Conservation (phyloP, 2,113 vertebrate genomes). For the Charadrius vociferus region DNA sequence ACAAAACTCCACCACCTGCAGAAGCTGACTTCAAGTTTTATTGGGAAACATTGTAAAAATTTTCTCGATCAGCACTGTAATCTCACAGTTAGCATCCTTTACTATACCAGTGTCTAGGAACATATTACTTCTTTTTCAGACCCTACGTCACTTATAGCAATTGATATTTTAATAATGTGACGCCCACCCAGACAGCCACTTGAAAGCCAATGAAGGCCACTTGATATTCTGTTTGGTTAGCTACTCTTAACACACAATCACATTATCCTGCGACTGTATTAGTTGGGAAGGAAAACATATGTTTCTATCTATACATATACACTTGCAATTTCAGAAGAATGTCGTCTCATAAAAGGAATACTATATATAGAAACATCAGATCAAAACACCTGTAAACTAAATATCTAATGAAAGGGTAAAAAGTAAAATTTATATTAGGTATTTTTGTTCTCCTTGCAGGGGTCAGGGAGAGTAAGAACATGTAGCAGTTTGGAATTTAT, state of each 20-base stretch:
- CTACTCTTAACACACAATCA: background rate
- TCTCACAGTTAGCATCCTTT: background rate
- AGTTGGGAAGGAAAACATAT: background rate
- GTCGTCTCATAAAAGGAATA: background rate
- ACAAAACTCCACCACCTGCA: background rate
- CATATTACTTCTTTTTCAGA: background rate
- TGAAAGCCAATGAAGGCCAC: background rate
- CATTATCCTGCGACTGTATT: background rate
- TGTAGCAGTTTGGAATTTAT: background rate
- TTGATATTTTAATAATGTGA: background rate
- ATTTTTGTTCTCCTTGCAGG: background rate
- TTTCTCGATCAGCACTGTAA: background rate
- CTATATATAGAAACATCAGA: background rate
- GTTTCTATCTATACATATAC: background rate
- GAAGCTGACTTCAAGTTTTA: background rate
- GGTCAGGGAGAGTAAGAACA: background rate
- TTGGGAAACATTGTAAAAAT: background rate
- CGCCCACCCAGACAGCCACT: background rate
- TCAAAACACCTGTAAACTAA: background rate
- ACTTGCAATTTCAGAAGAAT: background rate
- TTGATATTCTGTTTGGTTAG: background rate
- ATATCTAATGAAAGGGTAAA: background rate
- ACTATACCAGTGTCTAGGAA: background rate
- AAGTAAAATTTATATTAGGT: rapidly evolving
- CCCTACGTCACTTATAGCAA: background rate